Conservation (phyloP, 2,888 invertebrate genomes). For the Phymatocera aterrima region DNA sequence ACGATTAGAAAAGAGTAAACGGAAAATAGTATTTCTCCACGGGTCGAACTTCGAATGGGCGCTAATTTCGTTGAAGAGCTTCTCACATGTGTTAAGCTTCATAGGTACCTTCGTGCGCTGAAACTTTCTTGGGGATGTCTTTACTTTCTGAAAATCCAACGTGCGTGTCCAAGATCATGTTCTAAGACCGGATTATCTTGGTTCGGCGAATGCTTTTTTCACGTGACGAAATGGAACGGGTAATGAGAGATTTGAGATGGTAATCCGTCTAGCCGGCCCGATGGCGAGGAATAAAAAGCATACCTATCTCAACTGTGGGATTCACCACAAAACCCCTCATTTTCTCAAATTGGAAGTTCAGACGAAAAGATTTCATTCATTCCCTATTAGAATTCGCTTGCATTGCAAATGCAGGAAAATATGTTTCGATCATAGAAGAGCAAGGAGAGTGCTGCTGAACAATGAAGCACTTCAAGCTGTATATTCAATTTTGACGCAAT, state of each 20-base stretch:
- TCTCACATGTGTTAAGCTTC: no score
- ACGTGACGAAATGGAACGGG: no score
- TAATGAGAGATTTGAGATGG: no score
- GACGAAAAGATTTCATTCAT: not conserved
- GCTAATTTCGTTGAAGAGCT: no score
- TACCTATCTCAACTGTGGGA: not conserved
- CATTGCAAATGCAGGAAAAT: not conserved
- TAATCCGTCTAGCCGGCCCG: not conserved
- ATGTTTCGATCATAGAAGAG: not conserved
- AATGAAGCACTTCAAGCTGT: not conserved
- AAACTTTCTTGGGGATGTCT: no score
- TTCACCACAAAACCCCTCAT: not conserved
- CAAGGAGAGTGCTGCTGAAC: not conserved
- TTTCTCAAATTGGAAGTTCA: not conserved
- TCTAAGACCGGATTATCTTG: no score
- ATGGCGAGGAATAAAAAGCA: not conserved
- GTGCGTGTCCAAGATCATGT: no score
- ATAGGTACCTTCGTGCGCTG: no score
- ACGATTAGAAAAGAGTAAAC: no score
- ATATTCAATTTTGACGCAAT: no score
- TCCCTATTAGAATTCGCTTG: slow-evolving; percentile 4
- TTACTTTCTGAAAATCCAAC: no score
- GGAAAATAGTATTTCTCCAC: not conserved
- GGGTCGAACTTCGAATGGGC: not conserved
- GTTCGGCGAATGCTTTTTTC: no score